These are phyloP conservation scores for Lytechinus pictus DNA, from an alignment of 35 echinoderm and acorn worm genomes.

Conservation along the genomic window DNA sequence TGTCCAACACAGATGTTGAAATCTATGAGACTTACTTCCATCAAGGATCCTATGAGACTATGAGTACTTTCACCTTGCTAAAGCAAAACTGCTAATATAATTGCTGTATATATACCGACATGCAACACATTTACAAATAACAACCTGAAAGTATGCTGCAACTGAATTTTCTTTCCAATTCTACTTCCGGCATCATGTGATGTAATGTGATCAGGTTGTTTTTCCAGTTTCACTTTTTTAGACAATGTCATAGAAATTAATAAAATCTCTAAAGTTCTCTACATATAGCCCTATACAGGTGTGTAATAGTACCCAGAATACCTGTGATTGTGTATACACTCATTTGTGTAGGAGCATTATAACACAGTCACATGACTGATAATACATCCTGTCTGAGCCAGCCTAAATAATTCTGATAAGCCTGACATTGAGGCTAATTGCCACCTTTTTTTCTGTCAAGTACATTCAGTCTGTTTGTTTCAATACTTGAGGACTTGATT, in stretches of 20 bases:
- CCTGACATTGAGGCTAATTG: slow-evolving; percentile 3
- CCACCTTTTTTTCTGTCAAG: background rate
- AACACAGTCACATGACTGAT: background rate
- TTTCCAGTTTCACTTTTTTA: background rate
- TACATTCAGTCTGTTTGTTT: background rate
- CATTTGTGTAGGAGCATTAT: background rate
- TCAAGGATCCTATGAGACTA: background rate
- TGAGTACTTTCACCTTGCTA: background rate
- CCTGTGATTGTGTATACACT: background rate
- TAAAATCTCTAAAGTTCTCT: too few relatives aligned
- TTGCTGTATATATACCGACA: background rate
- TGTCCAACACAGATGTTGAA: background rate
- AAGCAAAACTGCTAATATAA: background rate
- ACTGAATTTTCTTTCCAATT: too few relatives aligned
- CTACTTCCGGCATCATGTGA: background rate
- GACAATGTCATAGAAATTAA: too few relatives aligned
- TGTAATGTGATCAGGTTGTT: background rate
- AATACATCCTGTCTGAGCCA: background rate
- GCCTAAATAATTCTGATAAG: background rate
- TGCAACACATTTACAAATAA: background rate
- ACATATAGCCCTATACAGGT: too few relatives aligned
- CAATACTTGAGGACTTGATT: background rate
- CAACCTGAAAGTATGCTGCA: too few relatives aligned
- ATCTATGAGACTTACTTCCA: background rate
- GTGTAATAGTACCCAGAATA: background rate